phyloP scores from a whole-genome alignment of 1,140 invertebrate genomes.

The Sarcophaga bullata region DNA sequence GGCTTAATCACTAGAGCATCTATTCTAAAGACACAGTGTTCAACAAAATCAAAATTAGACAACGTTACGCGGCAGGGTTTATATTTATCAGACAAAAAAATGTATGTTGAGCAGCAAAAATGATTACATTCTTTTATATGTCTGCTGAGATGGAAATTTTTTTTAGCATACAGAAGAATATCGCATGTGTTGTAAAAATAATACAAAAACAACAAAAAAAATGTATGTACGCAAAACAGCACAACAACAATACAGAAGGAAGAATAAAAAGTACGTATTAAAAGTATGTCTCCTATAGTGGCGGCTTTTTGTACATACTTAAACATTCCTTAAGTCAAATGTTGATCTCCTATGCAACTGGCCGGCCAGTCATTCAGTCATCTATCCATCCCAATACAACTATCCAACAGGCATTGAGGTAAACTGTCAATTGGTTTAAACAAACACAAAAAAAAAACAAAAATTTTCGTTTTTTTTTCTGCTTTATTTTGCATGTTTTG shows the following conservation, averaged over 20 bases:
- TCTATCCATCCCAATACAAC: background rate
- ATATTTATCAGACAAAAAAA: too few relatives aligned
- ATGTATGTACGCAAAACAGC: background rate
- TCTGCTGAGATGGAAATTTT: too few relatives aligned
- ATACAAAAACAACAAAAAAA: background rate
- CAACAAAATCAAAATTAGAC: too few relatives aligned
- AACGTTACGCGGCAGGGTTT: too few relatives aligned
- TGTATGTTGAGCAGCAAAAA: too few relatives aligned
- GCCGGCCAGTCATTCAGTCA: constrained; percentile 8
- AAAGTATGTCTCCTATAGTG: constrained; percentile 8
- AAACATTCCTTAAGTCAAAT: constrained; percentile 39
- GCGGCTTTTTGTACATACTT: constrained; percentile 22
- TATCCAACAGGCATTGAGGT: background rate
- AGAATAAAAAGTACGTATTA: background rate
- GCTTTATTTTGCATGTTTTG: constrained; percentile 6
- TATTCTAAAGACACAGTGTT: too few relatives aligned
- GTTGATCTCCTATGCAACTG: constrained; percentile 27
- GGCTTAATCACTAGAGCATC: too few relatives aligned
- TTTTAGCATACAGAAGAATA: background rate
- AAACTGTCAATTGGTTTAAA: constrained; percentile 32
- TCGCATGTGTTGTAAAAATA: constrained; percentile 14
- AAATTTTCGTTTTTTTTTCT: background rate
- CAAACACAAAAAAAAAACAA: background rate
- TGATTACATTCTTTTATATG: too few relatives aligned
- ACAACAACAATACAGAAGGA: background rate